Evolutionary conservation across 2,888 invertebrate species (phyloP).

Genomic region (Rutpela maculata): DNA sequence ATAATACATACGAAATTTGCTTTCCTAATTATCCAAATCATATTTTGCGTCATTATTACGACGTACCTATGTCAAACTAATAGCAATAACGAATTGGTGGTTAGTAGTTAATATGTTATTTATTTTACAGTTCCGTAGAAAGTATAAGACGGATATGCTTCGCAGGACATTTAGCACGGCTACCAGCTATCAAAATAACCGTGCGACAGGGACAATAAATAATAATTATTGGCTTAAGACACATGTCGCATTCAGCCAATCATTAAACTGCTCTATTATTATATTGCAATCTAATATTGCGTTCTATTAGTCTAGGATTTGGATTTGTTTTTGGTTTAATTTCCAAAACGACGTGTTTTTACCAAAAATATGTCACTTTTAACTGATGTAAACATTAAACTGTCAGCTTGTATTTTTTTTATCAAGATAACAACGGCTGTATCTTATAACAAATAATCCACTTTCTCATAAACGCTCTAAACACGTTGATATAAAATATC

Average conservation of each 20-base stretch:
- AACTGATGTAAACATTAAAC: too few relatives aligned
- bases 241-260: neutral
- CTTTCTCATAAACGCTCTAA: too few relatives aligned
- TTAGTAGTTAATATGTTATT: conserved; percentile 21
- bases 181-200: neutral
- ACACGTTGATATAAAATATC: too few relatives aligned
- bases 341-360: too few relatives aligned
- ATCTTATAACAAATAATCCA: too few relatives aligned
- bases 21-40: neutral
- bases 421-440: too few relatives aligned
- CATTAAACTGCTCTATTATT: neutral
- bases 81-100: conserved; percentile 6
- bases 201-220: conserved; percentile 3
- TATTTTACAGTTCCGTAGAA: conserved; percentile 28
- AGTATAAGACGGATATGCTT: conserved; percentile 23
- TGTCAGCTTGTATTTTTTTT: too few relatives aligned
- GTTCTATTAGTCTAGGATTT: too few relatives aligned
- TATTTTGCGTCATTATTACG: neutral
- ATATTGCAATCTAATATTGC: neutral
- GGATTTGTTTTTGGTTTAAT: too few relatives aligned
- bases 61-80: neutral
- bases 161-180: conserved; percentile 18
- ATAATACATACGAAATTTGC: neutral
- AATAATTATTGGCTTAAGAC: neutral
- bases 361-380: too few relatives aligned